These are phyloP conservation scores for Ornithorhynchus anatinus DNA, from an alignment of 2,113 vertebrate genomes.

Conservation along the genomic window DNA sequence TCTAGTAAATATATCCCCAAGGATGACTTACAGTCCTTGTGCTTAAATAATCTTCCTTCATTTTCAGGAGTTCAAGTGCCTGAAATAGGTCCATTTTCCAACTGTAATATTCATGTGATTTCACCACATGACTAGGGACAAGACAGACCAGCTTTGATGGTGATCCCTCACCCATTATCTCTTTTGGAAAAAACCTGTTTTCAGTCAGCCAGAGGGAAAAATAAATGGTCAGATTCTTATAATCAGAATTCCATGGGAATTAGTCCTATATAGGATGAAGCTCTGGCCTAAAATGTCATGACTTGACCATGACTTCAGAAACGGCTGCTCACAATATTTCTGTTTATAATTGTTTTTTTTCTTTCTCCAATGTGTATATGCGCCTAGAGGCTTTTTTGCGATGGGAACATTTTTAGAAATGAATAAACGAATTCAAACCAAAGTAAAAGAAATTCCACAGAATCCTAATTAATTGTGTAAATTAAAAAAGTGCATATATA, in stretches of 20 bases:
- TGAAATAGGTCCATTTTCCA: slow-evolving; percentile 26
- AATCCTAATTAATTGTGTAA: slow-evolving; percentile 33
- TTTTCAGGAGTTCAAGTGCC: slow-evolving; percentile 24
- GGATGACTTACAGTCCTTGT: neutral
- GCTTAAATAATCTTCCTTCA: neutral
- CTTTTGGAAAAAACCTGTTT: slow-evolving; percentile 25
- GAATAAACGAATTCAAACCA: slow-evolving; percentile 54
- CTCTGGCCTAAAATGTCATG: slow-evolving; percentile 21
- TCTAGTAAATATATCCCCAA: too few relatives aligned
- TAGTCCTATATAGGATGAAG: neutral
- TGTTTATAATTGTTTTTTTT: slow-evolving; percentile 50
- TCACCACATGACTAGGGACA: slow-evolving; percentile 22
- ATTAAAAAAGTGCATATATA: slow-evolving; percentile 20
- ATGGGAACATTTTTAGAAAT: slow-evolving; percentile 54
- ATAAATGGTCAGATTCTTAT: slow-evolving; percentile 25
- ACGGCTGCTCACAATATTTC: neutral
- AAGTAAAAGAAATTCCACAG: neutral
- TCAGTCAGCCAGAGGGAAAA: neutral
- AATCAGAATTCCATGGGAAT: slow-evolving; percentile 28
- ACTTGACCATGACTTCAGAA: slow-evolving; percentile 20
- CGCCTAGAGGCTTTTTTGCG: slow-evolving; percentile 42
- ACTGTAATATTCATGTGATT: slow-evolving; percentile 42
- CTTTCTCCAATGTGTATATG: slow-evolving; percentile 30
- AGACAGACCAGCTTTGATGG: slow-evolving; percentile 41
- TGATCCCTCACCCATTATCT: neutral